Base-by-base conservation (phyloP, 2,888 invertebrate genomes). In the Lymantria monacha region DNA sequence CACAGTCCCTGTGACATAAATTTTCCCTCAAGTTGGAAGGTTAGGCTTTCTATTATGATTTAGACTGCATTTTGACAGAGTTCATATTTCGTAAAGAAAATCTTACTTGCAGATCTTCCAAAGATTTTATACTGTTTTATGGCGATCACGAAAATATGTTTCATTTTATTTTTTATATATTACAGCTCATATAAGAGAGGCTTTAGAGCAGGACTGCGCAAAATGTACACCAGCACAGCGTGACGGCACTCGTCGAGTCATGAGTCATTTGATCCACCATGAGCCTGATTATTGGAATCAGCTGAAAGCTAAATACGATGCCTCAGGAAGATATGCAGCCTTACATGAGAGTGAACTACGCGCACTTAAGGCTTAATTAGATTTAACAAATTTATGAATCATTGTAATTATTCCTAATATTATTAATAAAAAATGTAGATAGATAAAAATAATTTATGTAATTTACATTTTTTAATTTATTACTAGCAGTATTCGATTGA, bases 271-370 rank as follows among this genome's bases (percentile, higher is more conserved):
- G 9, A 77, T 84, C 55, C 80, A 84, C 51, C 30, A 84, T 8
- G 79, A 86, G 15, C 55, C 53, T 0, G 72, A 66, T 0, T 64
- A 51, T 42, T 89, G 87, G 87, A 55, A 62, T 7, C 51, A 77
- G 36, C 63, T 88, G 30, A 68, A 66, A 33, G 72, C 57, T 8
- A 85, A 86, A 57, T 87, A 81, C 59, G 88, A 89, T 52, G 79
- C 84, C 1, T 53, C 67, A 0, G 60, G 66, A 42, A 69, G 69
- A 49, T 86, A 73, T 66, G 46, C 70, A 1, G 52, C 56, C 11
- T 72, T 73, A 49, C 80, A 82, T 9, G 66, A 66, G 42, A 9
- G 30, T 0, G 67, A 66, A 13, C 61, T 66, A 0, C 61, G 33
- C 14, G 15, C 30, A n/a, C 40, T 57, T 12, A 49, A 49, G 22